Evolutionary conservation across 30 jellyfish, hydroid and myxozoan genomes (phyloP), one percentile per base, ranked within the genome.

Genomic region (Euphysa ruthae): DNA sequence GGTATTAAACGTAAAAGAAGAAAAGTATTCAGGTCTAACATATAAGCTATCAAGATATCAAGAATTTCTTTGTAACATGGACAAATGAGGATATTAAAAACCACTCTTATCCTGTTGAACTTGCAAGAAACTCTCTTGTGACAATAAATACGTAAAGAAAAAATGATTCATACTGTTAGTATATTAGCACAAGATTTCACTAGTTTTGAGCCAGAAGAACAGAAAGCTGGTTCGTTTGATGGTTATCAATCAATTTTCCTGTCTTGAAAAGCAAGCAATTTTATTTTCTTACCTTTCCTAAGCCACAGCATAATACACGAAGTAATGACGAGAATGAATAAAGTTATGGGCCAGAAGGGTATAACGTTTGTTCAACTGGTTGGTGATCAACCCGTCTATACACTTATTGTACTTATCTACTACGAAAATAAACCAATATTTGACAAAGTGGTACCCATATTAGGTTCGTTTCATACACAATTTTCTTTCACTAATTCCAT

Each of bases 401-500:
- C 28, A 24, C 20, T 61, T 6, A 61, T 34, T 6, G 74, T 61
- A 12, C 77, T 46, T 26, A 55, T 68, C 28, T 46, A 35, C 49
- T 21, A 68, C 71, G 73, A 68, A 68, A 68, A 68, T 38, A 29
- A 58, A 49, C 72, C 24, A 1, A 32, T 30, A 58, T 68, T 63
- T 35, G 77, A 63, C 4, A 61, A 32, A 33, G 29, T 63, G 6
- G 19, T 63, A 18, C 77, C 77, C 10, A 21, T 63, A 23, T 32
- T 65, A 44, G 78, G 71, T 44, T 70, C 78, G 28, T 68, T 50
- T 58, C 73, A 68, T 58, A 50, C 81, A 27, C 75, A 50, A 12
- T 68, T 70, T 21, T 68, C 56, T 7, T 50, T 68, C 62, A 68
- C 52, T 24, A 49, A 70, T 21, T 70, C 81, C 49, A 68, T 44